These are phyloP conservation scores for Diarsia brunnea DNA, from an alignment of 2,888 invertebrate genomes.

Conservation along the genomic window DNA sequence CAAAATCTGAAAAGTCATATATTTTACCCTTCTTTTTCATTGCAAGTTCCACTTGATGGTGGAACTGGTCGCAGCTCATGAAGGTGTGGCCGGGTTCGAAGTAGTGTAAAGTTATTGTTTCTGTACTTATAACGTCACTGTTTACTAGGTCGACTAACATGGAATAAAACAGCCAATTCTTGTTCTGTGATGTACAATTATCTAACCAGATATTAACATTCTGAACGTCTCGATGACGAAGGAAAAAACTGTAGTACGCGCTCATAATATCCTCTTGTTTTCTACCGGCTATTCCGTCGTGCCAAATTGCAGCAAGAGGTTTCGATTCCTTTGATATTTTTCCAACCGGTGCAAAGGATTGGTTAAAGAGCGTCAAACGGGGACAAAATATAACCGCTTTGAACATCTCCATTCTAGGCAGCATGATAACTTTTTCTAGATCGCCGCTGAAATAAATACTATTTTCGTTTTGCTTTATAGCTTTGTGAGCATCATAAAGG, in stretches of 20 bases:
- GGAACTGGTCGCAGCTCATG: constrained; percentile 62
- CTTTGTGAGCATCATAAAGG: constrained; percentile 10
- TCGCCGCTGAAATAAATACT: background rate
- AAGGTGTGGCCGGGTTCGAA: constrained; percentile 67
- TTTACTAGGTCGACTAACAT: constrained; percentile 9
- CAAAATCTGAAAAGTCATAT: constrained; percentile 33
- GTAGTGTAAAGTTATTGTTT: constrained; percentile 51
- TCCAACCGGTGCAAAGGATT: constrained; percentile 20
- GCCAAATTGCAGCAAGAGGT: constrained; percentile 10
- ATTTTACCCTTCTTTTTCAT: constrained; percentile 52
- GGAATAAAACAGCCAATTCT: constrained; percentile 24
- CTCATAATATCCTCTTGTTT: constrained; percentile 23
- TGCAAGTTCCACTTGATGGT: constrained; percentile 56
- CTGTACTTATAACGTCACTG: constrained; percentile 26
- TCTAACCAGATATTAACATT: constrained; percentile 17
- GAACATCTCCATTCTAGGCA: constrained; percentile 13
- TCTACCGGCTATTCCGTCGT: constrained; percentile 22
- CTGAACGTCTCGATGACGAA: constrained; percentile 6
- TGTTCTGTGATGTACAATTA: constrained; percentile 31
- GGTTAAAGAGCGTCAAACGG: constrained; percentile 5
- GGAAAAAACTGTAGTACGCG: constrained; percentile 13
- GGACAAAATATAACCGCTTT: constrained; percentile 12
- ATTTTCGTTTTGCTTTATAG: background rate
- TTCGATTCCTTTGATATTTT: constrained; percentile 10
- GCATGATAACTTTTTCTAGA: constrained; percentile 19